Conservation (phyloP, 2,113 vertebrate genomes). For the Aramus guarauna region DNA sequence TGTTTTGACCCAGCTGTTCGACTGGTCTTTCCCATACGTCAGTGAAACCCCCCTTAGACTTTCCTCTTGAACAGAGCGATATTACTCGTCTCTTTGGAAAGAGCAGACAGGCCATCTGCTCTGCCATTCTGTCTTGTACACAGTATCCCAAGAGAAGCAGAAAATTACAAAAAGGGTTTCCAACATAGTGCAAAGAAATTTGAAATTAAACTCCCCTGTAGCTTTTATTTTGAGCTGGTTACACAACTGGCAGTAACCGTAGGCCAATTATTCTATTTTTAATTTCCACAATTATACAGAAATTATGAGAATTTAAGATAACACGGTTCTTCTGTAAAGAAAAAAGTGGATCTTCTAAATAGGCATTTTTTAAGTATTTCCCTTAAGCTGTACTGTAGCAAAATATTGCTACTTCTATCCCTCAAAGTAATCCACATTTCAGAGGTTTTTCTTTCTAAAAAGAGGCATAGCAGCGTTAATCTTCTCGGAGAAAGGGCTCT, state of each 20-base stretch:
- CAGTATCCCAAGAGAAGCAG: background rate
- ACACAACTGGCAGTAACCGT: background rate
- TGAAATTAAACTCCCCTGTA: background rate
- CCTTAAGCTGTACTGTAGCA: background rate
- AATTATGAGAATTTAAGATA: background rate
- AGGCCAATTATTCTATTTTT: background rate
- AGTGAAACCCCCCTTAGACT: background rate
- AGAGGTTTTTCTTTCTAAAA: conserved; percentile 24
- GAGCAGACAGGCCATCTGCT: conserved; percentile 3
- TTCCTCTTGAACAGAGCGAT: background rate
- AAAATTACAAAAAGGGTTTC: conserved; percentile 11
- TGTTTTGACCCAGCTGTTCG: background rate
- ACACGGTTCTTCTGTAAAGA: background rate
- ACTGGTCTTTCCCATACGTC: background rate
- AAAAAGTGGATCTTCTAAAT: background rate
- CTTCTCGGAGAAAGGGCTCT: conserved; percentile 10
- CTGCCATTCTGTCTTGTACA: background rate
- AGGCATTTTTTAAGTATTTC: background rate
- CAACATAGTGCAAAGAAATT: background rate
- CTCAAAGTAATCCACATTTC: conserved; percentile 2
- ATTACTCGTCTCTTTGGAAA: background rate
- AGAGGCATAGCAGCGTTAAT: background rate
- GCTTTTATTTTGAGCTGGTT: background rate
- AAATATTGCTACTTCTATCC: background rate
- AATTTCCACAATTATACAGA: background rate